Base-by-base conservation (phyloP, 2,888 invertebrate species). In the Hirtodrosophila histrioides region DNA sequence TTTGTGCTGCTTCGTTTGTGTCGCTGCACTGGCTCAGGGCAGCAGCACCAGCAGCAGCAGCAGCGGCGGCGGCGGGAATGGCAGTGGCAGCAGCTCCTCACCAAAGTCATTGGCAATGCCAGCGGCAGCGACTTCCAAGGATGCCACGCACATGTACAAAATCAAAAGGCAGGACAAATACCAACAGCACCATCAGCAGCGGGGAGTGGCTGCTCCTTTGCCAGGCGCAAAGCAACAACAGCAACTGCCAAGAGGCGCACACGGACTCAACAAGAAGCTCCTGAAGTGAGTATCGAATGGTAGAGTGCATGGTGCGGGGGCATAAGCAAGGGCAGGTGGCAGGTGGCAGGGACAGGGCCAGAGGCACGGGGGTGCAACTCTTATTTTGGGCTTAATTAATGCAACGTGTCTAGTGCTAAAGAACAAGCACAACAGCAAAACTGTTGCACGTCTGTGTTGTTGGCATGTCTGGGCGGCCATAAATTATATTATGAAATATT, bases 211-310 rank as follows among this genome's bases (percentile, higher is more conserved):
- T 43, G 49, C 64, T 58, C 64, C 65, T 63, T 69, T 70, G 67
- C 44, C 81, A 49, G 75, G 76, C 62, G 39, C 56, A 71, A 75
- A 64, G 36, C 72, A 84, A 69, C 75, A 73, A 44, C 78, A 85
- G 53, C 74, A 63, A 57, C 62, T 72, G 58, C 62, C 81, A 58
- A 86, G 89, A 80, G 86, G 86, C 61, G 76, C 89, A 24, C 91
- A 91, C 60, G 85, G 87, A 27, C 86, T 88, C 64, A 91, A 91
- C 82, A 91, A 89, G 76, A 91, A 90, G 75, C 65, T 91, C 67
- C 85, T 91, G 56, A 91, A 81, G 91, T 91, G 75, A 89, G 90
- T 90, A 72, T 51, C 48, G 41, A 41, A 7, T 44, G 1, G 36
- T 3, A 11, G 1, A 24, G 35, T 33, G 33, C 8, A 11, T 10